These are phyloP conservation scores for Dasyurus viverrinus DNA, from an alignment of 2,113 vertebrate species.

Conservation along the genomic window DNA sequence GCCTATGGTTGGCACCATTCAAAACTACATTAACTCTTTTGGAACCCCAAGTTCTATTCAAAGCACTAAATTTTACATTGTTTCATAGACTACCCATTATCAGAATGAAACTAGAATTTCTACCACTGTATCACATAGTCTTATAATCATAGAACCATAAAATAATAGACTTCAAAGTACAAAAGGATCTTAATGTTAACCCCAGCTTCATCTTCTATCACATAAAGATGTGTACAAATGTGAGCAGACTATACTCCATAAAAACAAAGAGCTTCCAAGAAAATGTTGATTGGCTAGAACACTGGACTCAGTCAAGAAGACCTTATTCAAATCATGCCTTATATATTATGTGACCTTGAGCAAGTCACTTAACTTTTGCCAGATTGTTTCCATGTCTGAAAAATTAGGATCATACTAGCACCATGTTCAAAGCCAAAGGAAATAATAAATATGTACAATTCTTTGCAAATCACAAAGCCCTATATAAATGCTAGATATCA, in stretches of 20 bases:
- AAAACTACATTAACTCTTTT: not conserved
- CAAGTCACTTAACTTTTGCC: not conserved
- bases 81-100: not conserved
- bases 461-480: not conserved
- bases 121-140: not conserved
- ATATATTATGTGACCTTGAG: not conserved
- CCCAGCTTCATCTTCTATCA: not conserved
- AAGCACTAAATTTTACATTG: not conserved
- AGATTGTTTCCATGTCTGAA: not conserved
- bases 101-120: not conserved
- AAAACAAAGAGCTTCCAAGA: not conserved
- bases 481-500: not conserved
- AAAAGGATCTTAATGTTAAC: not conserved
- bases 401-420: not conserved
- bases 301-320: not conserved
- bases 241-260: not conserved
- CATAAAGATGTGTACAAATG: not conserved
- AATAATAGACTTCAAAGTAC: not conserved
- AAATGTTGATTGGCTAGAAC: not conserved
- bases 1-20: not conserved
- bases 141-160: not conserved
- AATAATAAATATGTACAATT: not conserved
- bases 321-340: not conserved
- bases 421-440: not conserved
- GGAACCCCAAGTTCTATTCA: not conserved